These are phyloP conservation scores for Scolopax rusticola DNA, from an alignment of 2,797 vertebrate species.

Conservation along the genomic window DNA sequence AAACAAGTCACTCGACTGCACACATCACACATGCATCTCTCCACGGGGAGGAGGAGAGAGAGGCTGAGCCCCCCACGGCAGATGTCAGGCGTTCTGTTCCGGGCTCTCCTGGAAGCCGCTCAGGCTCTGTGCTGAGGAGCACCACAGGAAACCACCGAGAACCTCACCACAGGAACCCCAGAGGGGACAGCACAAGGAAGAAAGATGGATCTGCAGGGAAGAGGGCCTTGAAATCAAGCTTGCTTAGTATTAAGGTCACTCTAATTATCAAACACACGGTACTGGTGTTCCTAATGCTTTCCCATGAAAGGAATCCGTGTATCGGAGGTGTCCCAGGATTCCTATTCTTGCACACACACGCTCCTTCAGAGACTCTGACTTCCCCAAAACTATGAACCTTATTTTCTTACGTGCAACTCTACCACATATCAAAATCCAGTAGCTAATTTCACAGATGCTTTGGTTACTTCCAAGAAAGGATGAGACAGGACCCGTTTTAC, in stretches of 20 bases:
- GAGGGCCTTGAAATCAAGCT: background rate
- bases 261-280: background rate
- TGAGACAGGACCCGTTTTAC: background rate
- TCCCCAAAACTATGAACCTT: background rate
- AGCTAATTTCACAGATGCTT: background rate
- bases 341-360: rapidly evolving
- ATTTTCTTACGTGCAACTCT: background rate
- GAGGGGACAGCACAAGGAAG: background rate
- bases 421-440: rapidly evolving
- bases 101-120: background rate
- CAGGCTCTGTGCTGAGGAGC: background rate
- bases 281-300: background rate
- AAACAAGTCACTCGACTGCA: slow-evolving; percentile 39
- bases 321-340: background rate
- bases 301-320: background rate
- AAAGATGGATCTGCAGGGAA: background rate
- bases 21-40: background rate
- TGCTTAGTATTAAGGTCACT: background rate
- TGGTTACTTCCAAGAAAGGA: background rate
- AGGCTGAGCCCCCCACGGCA: background rate
- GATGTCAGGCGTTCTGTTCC: background rate
- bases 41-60: background rate
- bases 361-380: background rate
- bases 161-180: background rate
- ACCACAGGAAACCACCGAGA: rapidly evolving